A percentile compares a stretch with the other conserved stretches of the same genome.
Evolutionary conservation across 2,888 invertebrate species (phyloP).

Genomic region (Doris montereyensis): DNA sequence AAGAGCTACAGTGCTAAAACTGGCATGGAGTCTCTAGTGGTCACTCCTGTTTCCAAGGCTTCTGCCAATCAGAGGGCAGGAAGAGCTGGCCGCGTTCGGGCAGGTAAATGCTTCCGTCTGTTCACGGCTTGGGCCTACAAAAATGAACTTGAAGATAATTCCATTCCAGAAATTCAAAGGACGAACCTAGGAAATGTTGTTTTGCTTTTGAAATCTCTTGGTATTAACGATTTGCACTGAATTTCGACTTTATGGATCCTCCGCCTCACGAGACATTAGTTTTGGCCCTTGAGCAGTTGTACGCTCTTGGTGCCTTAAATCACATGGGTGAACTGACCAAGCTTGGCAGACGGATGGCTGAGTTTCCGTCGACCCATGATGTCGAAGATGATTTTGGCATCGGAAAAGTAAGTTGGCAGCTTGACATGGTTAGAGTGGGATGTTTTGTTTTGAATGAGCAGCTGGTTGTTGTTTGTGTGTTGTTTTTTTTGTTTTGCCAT

Average conservation of each 20-base stretch:
- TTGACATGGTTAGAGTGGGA: no score
- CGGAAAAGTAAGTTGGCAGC: constrained; percentile 89
- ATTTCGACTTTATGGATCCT: constrained; percentile 98
- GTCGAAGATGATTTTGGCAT: constrained; percentile 97
- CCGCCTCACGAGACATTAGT: constrained; percentile 81
- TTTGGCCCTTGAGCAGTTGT: constrained; percentile 95
- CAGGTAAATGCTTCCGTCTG: constrained; percentile 96
- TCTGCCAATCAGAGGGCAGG: constrained; percentile 98
- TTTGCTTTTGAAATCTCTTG: constrained; percentile 86
- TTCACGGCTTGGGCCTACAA: constrained; percentile 99
- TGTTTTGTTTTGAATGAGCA: no score
- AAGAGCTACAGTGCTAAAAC: constrained; percentile 97
- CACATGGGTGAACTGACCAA: constrained; percentile 98
- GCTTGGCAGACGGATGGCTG: constrained; percentile 97
- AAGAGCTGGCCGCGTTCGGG: constrained; percentile 92
- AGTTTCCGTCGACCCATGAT: constrained; percentile 99
- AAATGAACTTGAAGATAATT: constrained; percentile 97
- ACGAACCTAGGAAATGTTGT: constrained; percentile 99
- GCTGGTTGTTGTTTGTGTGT: no score
- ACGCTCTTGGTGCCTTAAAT: constrained; percentile 97
- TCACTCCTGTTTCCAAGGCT: constrained; percentile 94
- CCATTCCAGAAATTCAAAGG: constrained; percentile 97
- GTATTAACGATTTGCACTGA: constrained; percentile 97
- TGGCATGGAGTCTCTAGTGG: constrained; percentile 98
- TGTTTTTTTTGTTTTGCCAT: no score